Conservation (phyloP, 2,888 invertebrate genomes). For the Phyto melanocephala region DNA sequence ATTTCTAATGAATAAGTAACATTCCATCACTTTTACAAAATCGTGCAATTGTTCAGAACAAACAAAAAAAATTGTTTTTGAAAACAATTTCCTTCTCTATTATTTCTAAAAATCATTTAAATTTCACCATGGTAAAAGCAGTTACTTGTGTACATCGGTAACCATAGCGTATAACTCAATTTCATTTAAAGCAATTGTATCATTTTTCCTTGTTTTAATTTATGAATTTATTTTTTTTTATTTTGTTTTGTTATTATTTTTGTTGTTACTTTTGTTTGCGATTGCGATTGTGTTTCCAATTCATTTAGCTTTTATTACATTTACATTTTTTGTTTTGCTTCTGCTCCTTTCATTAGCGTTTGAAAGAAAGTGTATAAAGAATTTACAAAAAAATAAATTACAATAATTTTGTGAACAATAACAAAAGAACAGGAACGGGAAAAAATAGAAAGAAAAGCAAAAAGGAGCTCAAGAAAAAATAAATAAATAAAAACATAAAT, state of each 20-base stretch:
- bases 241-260: not conserved
- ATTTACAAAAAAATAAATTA: constrained; percentile 8
- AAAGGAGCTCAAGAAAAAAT: no score
- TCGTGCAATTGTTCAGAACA: no score
- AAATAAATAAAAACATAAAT: constrained; percentile 9
- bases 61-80: not conserved
- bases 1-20: no score
- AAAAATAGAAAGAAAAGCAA: not conserved
- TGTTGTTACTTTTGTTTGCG: not conserved
- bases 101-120: not conserved
- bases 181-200: not conserved
- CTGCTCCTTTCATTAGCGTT: not conserved
- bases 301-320: constrained; percentile 45
- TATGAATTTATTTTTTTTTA: constrained; percentile 1
- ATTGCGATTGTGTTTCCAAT: constrained; percentile 32
- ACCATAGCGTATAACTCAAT: not conserved
- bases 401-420: not conserved
- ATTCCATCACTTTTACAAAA: no score
- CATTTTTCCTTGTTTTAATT: constrained; percentile 1
- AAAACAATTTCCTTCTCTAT: not conserved
- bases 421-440: not conserved
- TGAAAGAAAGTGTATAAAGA: not conserved
- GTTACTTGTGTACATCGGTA: not conserved
- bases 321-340: not conserved
- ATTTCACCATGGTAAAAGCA: not conserved